Evolutionary conservation across 2,113 vertebrate genomes (phyloP).

Genomic region (Hydropotes inermis): DNA sequence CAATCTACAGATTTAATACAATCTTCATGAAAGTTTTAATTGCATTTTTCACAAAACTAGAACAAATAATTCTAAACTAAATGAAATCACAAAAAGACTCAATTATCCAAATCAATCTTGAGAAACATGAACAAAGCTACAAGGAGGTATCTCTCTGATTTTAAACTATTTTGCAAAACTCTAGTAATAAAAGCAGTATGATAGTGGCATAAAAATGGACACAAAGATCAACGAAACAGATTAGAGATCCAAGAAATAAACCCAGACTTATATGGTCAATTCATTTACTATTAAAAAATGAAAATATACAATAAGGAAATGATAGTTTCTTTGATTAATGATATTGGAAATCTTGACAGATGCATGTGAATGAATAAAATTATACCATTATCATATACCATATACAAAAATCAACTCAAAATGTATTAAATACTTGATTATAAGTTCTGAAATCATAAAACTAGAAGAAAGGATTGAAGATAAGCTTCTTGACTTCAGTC

Average conservation of each 20-base stretch:
- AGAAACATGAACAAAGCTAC: not conserved
- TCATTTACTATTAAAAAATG: not conserved
- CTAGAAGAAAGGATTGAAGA: not conserved
- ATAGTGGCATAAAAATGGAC: not conserved
- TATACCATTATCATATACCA: not conserved
- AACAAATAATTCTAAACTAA: not conserved
- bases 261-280: not conserved
- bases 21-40: not conserved
- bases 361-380: not conserved
- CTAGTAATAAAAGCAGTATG: not conserved
- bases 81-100: not conserved
- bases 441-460: not conserved
- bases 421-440: not conserved
- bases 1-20: not conserved
- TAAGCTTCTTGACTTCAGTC: not conserved
- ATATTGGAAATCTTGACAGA: not conserved
- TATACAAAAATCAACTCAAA: not conserved
- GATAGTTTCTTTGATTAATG: not conserved
- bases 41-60: not conserved
- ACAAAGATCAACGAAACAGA: not conserved
- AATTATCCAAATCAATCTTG: not conserved
- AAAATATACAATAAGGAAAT: not conserved
- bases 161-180: not conserved
- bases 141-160: not conserved
- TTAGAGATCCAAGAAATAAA: not conserved